phyloP scores from a whole-genome alignment of 2,113 vertebrate species.

The Ctenomys sociabilis region DNA sequence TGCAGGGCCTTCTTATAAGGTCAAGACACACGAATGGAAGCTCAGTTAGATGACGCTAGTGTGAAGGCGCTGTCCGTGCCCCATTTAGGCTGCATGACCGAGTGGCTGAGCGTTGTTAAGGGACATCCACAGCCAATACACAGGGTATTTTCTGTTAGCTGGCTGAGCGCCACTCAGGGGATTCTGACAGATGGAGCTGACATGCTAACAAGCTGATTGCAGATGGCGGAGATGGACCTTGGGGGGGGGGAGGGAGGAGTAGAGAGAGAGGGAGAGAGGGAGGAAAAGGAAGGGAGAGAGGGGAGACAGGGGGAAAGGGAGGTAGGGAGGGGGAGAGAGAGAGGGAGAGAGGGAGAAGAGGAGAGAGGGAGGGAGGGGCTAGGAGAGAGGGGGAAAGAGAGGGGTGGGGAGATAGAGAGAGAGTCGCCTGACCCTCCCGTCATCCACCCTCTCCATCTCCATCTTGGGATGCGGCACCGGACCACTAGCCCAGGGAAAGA shows the following conservation, averaged over 20 bases:
- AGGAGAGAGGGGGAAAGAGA: too few species aligned
- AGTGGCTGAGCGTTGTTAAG: conserved; percentile 85
- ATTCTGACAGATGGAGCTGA: conserved; percentile 88
- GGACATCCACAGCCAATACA: conserved; percentile 85
- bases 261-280: conserved; percentile 76
- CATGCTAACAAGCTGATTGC: conserved; percentile 89
- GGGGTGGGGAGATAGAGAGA: conserved; percentile 68
- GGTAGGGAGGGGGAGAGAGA: conserved; percentile 76
- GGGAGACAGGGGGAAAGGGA: conserved; percentile 75
- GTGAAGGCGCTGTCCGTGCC: conserved; percentile 85
- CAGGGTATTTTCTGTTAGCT: conserved; percentile 84
- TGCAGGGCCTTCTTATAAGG: conserved; percentile 83
- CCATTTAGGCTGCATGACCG: conserved; percentile 86
- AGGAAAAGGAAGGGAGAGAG: too few species aligned
- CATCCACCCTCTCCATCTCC: conserved; percentile 72
- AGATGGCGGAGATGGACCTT: conserved; percentile 74
- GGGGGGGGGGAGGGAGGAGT: not conserved
- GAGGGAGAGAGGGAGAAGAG: conserved; percentile 64
- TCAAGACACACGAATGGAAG: conserved; percentile 83
- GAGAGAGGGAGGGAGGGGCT: too few species aligned
- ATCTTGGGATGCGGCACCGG: not conserved
- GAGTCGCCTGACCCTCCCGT: conserved; percentile 78
- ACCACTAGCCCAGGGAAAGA: conserved; percentile 35
- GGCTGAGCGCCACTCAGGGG: conserved; percentile 85
- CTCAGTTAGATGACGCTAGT: conserved; percentile 83